Conservation (phyloP, 2,888 invertebrate genomes). For the Nephrotoma guestfalica region DNA sequence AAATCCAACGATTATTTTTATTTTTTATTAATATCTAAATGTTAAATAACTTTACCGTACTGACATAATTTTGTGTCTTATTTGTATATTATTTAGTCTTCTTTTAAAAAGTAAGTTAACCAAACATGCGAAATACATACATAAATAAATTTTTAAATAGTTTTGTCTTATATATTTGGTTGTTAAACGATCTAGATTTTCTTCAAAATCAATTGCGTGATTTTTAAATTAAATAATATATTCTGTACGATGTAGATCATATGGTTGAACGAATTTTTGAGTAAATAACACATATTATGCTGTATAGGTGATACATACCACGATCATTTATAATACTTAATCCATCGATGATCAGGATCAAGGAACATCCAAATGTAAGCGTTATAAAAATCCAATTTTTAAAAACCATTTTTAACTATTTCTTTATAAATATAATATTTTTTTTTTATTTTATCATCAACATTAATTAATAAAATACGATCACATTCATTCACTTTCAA, state of each 20-base stretch:
- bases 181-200: not conserved
- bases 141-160: not conserved
- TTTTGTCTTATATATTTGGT: not conserved
- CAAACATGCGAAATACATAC: not conserved
- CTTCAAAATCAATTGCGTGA: not conserved
- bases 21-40: not conserved
- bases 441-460: not conserved
- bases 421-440: not conserved
- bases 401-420: not conserved
- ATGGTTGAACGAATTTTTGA: not conserved
- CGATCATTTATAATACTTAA: not conserved
- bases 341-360: not conserved
- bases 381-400: constrained; percentile 4
- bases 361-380: not conserved
- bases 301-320: not conserved
- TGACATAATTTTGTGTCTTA: not conserved
- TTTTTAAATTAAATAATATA: not conserved
- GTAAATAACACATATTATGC: not conserved
- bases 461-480: not conserved
- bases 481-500: not conserved
- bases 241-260: not conserved
- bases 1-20: not conserved
- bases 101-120: not conserved
- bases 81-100: not conserved
- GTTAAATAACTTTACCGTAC: not conserved